Evolutionary conservation across 2,888 invertebrate genomes (phyloP).

Genomic region (Parelbella ahira): DNA sequence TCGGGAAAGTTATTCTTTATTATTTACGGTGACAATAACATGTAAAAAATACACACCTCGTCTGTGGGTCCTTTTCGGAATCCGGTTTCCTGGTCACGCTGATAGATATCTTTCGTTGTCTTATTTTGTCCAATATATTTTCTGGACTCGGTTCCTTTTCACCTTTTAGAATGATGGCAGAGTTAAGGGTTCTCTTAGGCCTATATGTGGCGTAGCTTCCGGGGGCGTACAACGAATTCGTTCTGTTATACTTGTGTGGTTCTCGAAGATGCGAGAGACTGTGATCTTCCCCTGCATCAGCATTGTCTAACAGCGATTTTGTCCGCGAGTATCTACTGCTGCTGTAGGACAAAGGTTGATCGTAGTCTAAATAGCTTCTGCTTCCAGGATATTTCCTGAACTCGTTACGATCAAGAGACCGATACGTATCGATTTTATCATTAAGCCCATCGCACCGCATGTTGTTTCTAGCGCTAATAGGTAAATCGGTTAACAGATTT

Average conservation of each 20-base stretch:
- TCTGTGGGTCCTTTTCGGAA: conserved; percentile 59
- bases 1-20: conserved; percentile 70
- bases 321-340: conserved; percentile 67
- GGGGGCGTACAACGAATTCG: conserved; percentile 72
- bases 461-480: conserved; percentile 52
- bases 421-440: conserved; percentile 69
- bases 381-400: conserved; percentile 65
- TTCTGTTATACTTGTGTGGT: conserved; percentile 66
- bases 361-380: conserved; percentile 66
- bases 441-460: conserved; percentile 62
- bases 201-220: conserved; percentile 75
- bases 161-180: conserved; percentile 73
- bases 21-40: conserved; percentile 65
- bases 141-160: conserved; percentile 75
- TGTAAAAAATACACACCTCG: conserved; percentile 72
- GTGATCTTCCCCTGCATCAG: conserved; percentile 56
- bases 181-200: conserved; percentile 71
- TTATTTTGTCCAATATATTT: conserved; percentile 74
- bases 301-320: conserved; percentile 66
- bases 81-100: conserved; percentile 73
- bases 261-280: conserved; percentile 53
- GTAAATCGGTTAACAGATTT: conserved; percentile 59
- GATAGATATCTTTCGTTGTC: conserved; percentile 72
- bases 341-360: conserved; percentile 61
- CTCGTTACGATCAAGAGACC: conserved; percentile 73